Evolutionary conservation across 1,140 invertebrate genomes (phyloP), one percentile per base, ranked within the genome.

Genomic region (Lanistes nyassanus): DNA sequence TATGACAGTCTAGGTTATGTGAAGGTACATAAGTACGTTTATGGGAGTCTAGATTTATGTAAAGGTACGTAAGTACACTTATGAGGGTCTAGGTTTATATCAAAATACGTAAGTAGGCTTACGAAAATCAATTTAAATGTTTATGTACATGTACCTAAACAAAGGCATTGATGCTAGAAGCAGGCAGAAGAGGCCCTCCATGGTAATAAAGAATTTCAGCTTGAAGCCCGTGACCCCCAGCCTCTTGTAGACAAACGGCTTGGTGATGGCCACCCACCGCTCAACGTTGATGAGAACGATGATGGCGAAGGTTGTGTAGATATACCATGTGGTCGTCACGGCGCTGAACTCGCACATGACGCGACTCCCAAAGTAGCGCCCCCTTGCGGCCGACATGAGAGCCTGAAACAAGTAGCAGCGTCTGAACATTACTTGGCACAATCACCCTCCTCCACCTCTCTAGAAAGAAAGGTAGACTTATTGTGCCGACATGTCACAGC

Each of bases 241-340:
- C 23, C 58, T 56, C 60, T 72, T 76, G 69, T 76, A 76, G 47
- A 72, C 23, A 47, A 72, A 76, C n/a, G 75, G 75, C 29, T 66
- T 76, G 36, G 75, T 71, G 56, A 76, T 71, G 36, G 75, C 75
- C 31, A 72, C 31, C 75, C 75, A 76, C n/a, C 75, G 53, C 34
- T 76, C 75, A 23, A 62, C 68, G 58, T 56, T 76, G 69, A 76
- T 76, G 26, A 76, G 69, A 16, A 76, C 75, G 16, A 76, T 62
- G 58, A 76, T 76, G 58, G 68, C 75, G 68, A 76, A 76, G 55
- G 75, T 76, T n/a, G 75, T 76, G 58, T 76, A 76, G 64, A 76
- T 76, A 60, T 76, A 76, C 75, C 75, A 76, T 26, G 65, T 69
- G 21, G 53, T 66, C 3, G 70, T 72, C 58, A 72, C 75, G 5